Conservation (phyloP, 2,797 vertebrate species). For the Emys orbicularis region DNA sequence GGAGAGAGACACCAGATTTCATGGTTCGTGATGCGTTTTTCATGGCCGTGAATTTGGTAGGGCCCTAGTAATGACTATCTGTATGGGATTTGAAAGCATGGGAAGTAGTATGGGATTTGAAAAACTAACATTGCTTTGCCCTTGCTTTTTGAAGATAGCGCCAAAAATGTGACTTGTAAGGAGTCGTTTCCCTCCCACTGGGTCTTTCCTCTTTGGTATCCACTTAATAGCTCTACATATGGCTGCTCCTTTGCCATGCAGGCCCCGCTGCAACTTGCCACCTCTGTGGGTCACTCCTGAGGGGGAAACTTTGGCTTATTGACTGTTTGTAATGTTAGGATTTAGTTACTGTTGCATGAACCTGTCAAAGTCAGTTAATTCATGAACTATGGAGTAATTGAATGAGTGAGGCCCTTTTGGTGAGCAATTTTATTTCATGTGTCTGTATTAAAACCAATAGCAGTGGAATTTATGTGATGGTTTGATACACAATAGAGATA, state of each 20-base stretch:
- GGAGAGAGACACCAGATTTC: no score
- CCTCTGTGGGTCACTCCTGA: not conserved
- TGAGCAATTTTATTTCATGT: not conserved
- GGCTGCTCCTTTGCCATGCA: not conserved
- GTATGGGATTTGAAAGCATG: not conserved
- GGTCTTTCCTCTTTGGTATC: not conserved
- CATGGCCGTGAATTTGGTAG: no score
- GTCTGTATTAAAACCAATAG: not conserved
- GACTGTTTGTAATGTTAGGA: conserved; percentile 13
- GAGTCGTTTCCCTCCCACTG: not conserved
- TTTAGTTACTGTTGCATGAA: conserved; percentile 19
- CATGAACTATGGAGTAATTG: not conserved
- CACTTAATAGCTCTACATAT: not conserved
- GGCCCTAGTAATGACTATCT: no score
- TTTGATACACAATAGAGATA: not conserved
- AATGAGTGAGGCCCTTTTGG: not conserved
- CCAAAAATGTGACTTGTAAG: not conserved
- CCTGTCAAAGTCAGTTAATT: conserved; percentile 6
- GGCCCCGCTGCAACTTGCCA: not conserved
- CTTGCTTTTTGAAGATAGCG: not conserved
- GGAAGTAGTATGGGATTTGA: not conserved
- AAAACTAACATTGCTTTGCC: not conserved
- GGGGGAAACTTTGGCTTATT: not conserved
- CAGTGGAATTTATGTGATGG: not conserved
- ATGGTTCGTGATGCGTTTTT: no score